Evolutionary conservation across 2,888 invertebrate species (phyloP).

Genomic region (Drosophila histrio): DNA sequence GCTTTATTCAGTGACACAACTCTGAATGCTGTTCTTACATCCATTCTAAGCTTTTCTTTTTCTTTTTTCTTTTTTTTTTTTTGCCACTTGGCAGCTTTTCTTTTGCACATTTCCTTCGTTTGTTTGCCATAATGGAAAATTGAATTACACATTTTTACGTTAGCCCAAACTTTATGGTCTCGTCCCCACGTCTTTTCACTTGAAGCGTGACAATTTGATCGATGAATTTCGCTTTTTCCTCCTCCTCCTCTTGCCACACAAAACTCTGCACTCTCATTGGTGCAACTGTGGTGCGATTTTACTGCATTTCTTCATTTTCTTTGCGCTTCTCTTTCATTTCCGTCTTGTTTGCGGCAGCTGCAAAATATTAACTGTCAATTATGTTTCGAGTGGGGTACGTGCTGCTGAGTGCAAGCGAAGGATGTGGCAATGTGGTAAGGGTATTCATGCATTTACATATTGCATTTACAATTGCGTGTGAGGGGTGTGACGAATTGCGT

Average conservation of each 20-base stretch:
- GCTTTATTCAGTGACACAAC: conserved; percentile 22
- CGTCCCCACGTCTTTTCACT: neutral
- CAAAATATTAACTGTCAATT: conserved; percentile 73
- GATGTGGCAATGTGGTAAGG: neutral
- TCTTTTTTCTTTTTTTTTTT: neutral
- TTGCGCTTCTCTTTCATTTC: neutral
- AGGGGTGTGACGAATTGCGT: conserved; percentile 40
- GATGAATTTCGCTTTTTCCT: conserved; percentile 49
- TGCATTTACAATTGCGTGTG: conserved; percentile 29
- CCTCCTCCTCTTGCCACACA: neutral
- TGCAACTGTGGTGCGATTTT: conserved; percentile 14
- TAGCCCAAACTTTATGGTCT: conserved; percentile 11
- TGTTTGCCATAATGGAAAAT: conserved; percentile 43
- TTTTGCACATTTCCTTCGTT: conserved; percentile 6
- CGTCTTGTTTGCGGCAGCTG: conserved; percentile 52
- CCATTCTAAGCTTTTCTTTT: neutral
- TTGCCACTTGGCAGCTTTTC: neutral
- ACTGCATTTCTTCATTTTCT: conserved; percentile 15
- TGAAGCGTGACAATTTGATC: conserved; percentile 61
- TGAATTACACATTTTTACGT: conserved; percentile 49
- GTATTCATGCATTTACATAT: conserved; percentile 6
- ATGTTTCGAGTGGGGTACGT: conserved; percentile 28
- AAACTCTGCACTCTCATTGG: neutral
- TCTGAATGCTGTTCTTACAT: neutral
- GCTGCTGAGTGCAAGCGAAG: neutral